Evolutionary conservation across 1,140 invertebrate genomes (phyloP).

Genomic region (Formica selysi): DNA sequence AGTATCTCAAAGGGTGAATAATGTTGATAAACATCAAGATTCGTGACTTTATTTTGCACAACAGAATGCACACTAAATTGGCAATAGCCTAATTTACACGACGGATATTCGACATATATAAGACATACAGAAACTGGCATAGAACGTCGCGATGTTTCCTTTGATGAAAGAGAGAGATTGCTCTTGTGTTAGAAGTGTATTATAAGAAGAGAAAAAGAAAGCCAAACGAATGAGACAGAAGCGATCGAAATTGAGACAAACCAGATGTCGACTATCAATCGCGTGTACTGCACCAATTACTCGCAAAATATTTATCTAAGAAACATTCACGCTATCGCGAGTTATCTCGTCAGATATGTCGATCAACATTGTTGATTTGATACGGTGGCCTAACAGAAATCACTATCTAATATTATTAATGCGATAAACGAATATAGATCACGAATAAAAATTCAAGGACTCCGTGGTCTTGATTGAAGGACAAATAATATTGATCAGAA

Average conservation of each 20-base stretch:
- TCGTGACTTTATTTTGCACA: not conserved
- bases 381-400: not conserved
- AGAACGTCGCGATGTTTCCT: not conserved
- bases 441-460: not conserved
- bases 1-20: not conserved
- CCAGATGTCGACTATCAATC: constrained; percentile 7
- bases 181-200: not conserved
- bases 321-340: not conserved
- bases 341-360: constrained; percentile 1
- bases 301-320: not conserved
- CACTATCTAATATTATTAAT: not conserved
- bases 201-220: not conserved
- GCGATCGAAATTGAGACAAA: not conserved
- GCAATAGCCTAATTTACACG: not conserved
- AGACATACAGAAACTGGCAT: not conserved
- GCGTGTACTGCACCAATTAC: not conserved
- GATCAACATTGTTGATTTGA: constrained; percentile 35
- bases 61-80: not conserved
- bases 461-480: not conserved
- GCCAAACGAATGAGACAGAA: not conserved
- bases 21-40: not conserved
- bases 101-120: too few relatives aligned
- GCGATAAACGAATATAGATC: constrained; percentile 14
- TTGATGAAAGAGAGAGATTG: not conserved
- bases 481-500: constrained; percentile 10